Conservation (phyloP, 35 echinoderm and acorn worm genomes). For the Lytechinus pictus region DNA sequence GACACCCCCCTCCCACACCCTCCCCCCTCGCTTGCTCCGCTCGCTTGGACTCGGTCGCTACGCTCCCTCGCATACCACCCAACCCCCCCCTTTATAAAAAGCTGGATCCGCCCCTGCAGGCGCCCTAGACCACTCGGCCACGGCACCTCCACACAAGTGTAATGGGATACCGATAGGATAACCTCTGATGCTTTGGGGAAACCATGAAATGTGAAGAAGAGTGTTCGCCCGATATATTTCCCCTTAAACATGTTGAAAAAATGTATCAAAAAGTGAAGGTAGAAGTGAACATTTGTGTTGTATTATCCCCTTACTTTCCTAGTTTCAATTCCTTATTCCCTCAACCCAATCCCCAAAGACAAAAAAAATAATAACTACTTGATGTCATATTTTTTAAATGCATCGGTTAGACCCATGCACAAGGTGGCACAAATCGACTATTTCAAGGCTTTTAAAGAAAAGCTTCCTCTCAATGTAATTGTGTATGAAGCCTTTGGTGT, state of each 20-base stretch:
- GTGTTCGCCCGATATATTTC: neutral
- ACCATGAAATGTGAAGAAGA: neutral
- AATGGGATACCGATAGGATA: neutral
- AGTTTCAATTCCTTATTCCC: neutral
- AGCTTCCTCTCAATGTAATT: neutral
- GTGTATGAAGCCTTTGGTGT: neutral
- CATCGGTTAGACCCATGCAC: neutral
- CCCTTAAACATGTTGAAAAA: too few species aligned
- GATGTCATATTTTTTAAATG: neutral
- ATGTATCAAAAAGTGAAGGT: neutral
- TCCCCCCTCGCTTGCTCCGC: too few species aligned
- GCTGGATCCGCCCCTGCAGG: too few species aligned
- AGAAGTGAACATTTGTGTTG: neutral
- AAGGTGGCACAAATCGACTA: neutral
- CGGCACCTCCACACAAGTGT: too few species aligned
- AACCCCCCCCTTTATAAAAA: too few species aligned
- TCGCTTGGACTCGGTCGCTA: too few species aligned
- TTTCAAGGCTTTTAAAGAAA: neutral
- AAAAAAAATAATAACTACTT: neutral
- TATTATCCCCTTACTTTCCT: neutral
- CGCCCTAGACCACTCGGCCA: too few species aligned
- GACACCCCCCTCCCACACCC: too few species aligned
- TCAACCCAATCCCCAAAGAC: neutral
- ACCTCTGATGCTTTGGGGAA: neutral
- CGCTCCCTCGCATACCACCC: too few species aligned